Evolutionary conservation across 2,888 invertebrate species (phyloP).

Genomic region (Ornithoptera alexandrae): DNA sequence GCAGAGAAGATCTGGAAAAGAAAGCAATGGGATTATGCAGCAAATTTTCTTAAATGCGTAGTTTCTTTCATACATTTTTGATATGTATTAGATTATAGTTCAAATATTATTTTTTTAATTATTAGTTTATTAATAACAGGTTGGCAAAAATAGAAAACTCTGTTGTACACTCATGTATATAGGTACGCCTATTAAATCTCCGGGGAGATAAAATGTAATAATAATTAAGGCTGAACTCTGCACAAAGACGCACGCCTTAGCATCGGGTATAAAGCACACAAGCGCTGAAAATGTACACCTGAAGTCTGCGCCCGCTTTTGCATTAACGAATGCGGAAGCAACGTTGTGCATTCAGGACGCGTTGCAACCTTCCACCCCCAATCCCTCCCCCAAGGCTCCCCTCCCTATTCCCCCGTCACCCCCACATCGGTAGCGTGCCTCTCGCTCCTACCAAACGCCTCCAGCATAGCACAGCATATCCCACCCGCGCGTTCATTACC

Average conservation of each 20-base stretch:
- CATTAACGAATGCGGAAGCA: conserved; percentile 80
- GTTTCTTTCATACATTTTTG: neutral
- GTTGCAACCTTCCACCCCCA: conserved; percentile 54
- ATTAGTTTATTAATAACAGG: neutral
- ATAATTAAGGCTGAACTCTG: conserved; percentile 72
- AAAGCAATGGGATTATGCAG: conserved; percentile 30
- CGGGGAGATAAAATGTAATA: conserved; percentile 71
- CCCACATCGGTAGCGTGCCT: conserved; percentile 47
- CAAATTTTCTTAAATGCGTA: conserved; percentile 1
- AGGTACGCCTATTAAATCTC: conserved; percentile 50
- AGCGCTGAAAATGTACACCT: conserved; percentile 79
- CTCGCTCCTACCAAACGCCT: conserved; percentile 72
- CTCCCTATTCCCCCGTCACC: conserved; percentile 40
- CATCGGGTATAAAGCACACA: conserved; percentile 74
- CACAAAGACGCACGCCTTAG: conserved; percentile 75
- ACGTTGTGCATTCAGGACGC: conserved; percentile 78
- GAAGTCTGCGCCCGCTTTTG: conserved; percentile 78
- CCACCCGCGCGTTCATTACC: conserved; percentile 79
- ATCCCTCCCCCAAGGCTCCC: conserved; percentile 40
- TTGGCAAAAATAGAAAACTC: neutral
- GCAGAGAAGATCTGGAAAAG: conserved; percentile 48
- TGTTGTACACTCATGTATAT: conserved; percentile 31
- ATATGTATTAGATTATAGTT: too few species aligned
- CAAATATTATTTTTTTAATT: too few species aligned
- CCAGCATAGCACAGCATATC: conserved; percentile 66